Evolutionary conservation across 2,888 invertebrate species (phyloP).

Genomic region (Lasioglossum morio): DNA sequence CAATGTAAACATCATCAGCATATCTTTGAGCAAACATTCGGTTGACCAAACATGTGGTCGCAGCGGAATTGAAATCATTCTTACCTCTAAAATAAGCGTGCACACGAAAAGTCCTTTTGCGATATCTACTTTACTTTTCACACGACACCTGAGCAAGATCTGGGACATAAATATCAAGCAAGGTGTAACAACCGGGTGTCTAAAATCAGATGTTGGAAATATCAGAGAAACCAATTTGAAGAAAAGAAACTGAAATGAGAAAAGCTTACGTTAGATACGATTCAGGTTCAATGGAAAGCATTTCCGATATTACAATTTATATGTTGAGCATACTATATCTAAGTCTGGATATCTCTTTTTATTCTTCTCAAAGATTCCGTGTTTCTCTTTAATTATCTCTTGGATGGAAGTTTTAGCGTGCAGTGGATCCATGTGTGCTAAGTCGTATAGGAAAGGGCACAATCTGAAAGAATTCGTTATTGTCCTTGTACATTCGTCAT

Average conservation of each 20-base stretch:
- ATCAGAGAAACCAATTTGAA: constrained; percentile 93
- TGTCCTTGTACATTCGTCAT: too few species aligned
- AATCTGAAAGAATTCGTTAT: constrained; percentile 76
- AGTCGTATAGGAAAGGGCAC: constrained; percentile 86
- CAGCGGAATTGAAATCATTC: constrained; percentile 38
- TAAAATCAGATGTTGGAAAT: constrained; percentile 95
- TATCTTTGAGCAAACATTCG: constrained; percentile 85
- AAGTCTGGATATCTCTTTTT: constrained; percentile 88
- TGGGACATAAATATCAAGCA: constrained; percentile 92
- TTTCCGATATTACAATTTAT: constrained; percentile 83
- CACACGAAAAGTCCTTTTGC: constrained; percentile 92
- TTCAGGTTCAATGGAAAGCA: constrained; percentile 85
- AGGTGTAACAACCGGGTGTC: constrained; percentile 96
- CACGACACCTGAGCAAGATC: constrained; percentile 89
- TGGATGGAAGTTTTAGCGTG: constrained; percentile 88
- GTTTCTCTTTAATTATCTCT: constrained; percentile 91
- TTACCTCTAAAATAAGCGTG: constrained; percentile 90
- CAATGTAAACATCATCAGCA: constrained; percentile 85
- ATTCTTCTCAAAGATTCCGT: constrained; percentile 87
- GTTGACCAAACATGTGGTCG: background rate
- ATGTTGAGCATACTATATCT: constrained; percentile 86
- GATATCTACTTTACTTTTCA: constrained; percentile 89
- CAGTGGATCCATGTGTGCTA: constrained; percentile 90
- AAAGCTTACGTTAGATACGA: constrained; percentile 4
- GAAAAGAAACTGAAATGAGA: constrained; percentile 88